Evolutionary conservation across 2,113 vertebrate genomes (phyloP), one percentile per base, ranked within the genome.

Genomic region (Bungarus multicinctus): DNA sequence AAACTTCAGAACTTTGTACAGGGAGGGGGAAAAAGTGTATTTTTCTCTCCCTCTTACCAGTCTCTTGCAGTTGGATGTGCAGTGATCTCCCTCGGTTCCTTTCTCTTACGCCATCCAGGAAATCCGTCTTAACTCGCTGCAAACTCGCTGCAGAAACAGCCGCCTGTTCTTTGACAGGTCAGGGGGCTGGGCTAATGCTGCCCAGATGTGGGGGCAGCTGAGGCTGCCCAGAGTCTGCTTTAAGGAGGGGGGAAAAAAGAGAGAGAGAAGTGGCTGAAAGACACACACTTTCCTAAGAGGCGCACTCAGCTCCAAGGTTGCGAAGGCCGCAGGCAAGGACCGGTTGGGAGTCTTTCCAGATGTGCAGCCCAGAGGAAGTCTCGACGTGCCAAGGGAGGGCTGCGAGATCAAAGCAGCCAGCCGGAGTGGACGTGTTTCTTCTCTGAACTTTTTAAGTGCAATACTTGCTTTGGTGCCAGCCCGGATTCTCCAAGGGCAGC

Each of bases 141-240:
- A 81, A 81, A 81, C 94, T 94, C 96, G 95, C 95, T 87, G 95
- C 95, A 64, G 30, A 64, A 94, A 43, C 50, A 95, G 91, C 95
- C 81, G 87, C 94, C 92, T 74, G 47, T 90, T 97, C 85, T 89
- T 90, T 91, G 87, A 47, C 90, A 94, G 30, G 64, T 94, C 90
- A 1, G 7, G 90, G 90, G 94, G 89, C 95, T 95, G 94, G 3
- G 93, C 94, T 96, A 97, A 97, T 89, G 89, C 94, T 97, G 95
- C 91, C 96, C 96, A 97, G 96, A 97, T 97, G 97, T 96, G 94
- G 93, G 93, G 92, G 92, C 89, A 16, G 89, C 91, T 81, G 1
- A 54, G 81, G 93, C 94, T 93, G 95, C 94, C 96, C 96, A 96
- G 96, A 96, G 93, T 30, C 93, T 95, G 93, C 89, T 96, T 97